These are phyloP conservation scores for Passer montanus DNA, from an alignment of 2,113 vertebrate genomes.

Conservation along the genomic window DNA sequence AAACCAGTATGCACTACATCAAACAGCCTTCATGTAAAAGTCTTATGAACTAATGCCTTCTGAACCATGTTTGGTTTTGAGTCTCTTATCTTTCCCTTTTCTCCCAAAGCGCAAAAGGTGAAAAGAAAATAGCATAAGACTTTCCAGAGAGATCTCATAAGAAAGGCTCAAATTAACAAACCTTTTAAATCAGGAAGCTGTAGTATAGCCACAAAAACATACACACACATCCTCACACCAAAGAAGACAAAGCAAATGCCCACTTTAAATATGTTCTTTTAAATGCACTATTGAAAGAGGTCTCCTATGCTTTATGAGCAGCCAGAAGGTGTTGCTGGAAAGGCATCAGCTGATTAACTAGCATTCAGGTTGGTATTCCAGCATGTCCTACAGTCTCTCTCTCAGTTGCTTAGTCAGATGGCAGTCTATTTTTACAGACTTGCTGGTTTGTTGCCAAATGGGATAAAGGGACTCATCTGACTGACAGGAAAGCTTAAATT, in stretches of 20 bases:
- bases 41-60: not conserved
- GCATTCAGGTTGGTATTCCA: not conserved
- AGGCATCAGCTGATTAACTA: constrained; percentile 11
- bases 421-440: constrained; percentile 58
- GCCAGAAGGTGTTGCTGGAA: not conserved
- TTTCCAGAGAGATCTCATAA: not conserved
- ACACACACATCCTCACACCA: not conserved
- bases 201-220: not conserved
- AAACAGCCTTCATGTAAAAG: fast-evolving
- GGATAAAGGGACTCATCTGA: constrained; percentile 63
- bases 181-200: not conserved
- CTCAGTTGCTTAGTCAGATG: constrained; percentile 53
- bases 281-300: not conserved
- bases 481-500: constrained; percentile 57
- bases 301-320: not conserved
- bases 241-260: not conserved
- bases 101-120: not conserved
- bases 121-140: not conserved
- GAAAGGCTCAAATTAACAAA: not conserved
- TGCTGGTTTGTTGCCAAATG: constrained; percentile 10
- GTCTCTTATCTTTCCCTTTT: not conserved
- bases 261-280: not conserved
- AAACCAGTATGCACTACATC: not conserved
- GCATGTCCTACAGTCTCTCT: not conserved
- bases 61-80: not conserved